Base-by-base conservation (phyloP, 2,797 vertebrate genomes). In the Siniperca obscura region DNA sequence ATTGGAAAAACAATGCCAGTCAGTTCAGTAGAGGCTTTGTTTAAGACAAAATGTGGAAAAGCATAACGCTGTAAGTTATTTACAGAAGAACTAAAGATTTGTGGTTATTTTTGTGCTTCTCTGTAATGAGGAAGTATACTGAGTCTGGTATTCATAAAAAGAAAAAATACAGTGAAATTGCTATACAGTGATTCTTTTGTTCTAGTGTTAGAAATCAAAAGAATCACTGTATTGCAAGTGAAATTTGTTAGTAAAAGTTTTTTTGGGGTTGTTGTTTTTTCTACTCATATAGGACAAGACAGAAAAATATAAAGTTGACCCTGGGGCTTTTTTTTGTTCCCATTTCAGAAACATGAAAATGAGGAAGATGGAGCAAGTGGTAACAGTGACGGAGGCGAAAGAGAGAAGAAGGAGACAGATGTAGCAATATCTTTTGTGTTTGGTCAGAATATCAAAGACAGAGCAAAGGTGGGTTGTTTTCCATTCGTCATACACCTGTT, bases 371-470 rank as follows among this genome's bases (percentile, higher is more conserved):
- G 79, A 38, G 80, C 70, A 57, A 90, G 85, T 83, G 84, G 78
- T 81, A 72, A 93, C 85, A 95, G 90, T 88, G 94, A 95, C 2
- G 93, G 96, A 84, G 94, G 90, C 60, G 91, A 83, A 38, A 96
- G 95, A 64, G 95, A 95, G 68, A 96, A 94, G 68, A 96, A 92
- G 22, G 90, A 97, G 2, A 89, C 95, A 66, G 96, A 96, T 75
- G 89, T 94, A 87, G 95, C 95, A 82, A 91, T 94, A 71, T 96
- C 96, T 0, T 99, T 99, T 83, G 96, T 99, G 48, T 99, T 99
- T 90, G 98, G 98, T 75, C 98, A 99, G 82, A 99, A 99, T 94
- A 95, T 99, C 89, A 96, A 98, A 95, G 98, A 99, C 86, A 96
- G 98, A 95, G 98, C 98, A 89, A 99, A 99, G 97, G 98, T 99